These are phyloP conservation scores for Brachionus calyciflorus DNA, from an alignment of 1,140 invertebrate genomes.

Conservation along the genomic window DNA sequence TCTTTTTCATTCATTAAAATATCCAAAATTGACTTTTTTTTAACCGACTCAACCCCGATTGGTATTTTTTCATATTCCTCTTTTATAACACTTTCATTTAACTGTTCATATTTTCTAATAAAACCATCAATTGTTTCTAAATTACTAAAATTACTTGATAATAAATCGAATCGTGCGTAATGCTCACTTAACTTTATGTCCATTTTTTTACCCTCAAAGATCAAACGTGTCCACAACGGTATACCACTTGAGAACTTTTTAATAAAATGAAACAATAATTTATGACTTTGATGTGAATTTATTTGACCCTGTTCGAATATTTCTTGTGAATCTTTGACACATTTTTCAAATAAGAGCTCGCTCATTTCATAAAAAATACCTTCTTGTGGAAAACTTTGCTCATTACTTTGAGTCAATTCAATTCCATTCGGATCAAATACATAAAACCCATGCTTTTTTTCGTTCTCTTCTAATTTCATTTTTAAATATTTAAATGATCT, in stretches of 20 bases:
- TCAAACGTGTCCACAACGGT: constrained; percentile 2
- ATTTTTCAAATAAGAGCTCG: constrained; percentile 36
- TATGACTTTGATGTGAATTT: constrained; percentile 15
- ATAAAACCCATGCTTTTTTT: neutral
- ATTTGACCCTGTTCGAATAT: neutral
- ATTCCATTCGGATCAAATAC: neutral
- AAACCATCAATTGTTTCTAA: constrained; percentile 18
- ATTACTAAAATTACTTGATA: neutral
- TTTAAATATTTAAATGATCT: constrained; percentile 35
- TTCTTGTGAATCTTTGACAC: constrained; percentile 15
- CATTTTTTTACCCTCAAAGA: neutral
- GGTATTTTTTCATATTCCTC: neutral
- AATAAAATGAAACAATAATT: constrained; percentile 28
- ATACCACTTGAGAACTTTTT: constrained; percentile 14
- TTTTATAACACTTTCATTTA: neutral
- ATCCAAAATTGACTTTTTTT: neutral
- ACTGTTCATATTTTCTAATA: constrained; percentile 1
- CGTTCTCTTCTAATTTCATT: neutral
- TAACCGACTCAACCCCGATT: neutral
- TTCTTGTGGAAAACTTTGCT: neutral
- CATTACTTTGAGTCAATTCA: neutral
- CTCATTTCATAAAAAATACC: neutral
- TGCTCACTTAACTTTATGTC: neutral
- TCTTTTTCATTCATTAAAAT: constrained; percentile 14
- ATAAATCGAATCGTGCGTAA: neutral